Percentiles rank a stretch among this genome's conserved stretches.
These are phyloP conservation scores for Wiebesia pumilae DNA, from an alignment of 1,140 invertebrate species.

Conservation along the genomic window DNA sequence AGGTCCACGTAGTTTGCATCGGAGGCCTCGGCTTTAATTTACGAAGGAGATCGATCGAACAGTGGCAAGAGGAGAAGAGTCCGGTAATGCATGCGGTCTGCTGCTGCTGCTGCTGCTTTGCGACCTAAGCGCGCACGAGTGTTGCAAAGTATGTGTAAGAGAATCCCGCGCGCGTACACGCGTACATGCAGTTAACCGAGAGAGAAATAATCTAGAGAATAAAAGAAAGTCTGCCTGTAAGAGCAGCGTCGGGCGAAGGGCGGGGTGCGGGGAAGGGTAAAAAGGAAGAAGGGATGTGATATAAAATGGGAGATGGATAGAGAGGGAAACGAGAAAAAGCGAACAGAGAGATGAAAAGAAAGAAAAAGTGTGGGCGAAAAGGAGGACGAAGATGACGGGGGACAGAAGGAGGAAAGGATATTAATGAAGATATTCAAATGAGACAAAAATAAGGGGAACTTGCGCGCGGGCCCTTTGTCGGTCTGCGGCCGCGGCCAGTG, in stretches of 20 bases:
- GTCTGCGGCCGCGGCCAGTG: constrained; percentile 59
- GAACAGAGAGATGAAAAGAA: background rate
- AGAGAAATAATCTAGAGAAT: background rate
- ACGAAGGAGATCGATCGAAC: constrained; percentile 65
- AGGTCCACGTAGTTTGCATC: constrained; percentile 24
- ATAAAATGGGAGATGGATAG: background rate
- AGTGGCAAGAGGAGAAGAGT: constrained; percentile 60
- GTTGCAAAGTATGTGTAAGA: background rate
- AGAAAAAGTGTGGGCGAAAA: constrained; percentile 3
- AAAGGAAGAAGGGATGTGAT: background rate
- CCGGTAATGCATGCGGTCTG: constrained; percentile 62
- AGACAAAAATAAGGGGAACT: constrained; percentile 63
- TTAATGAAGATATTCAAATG: constrained; percentile 73
- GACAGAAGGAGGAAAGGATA: constrained; percentile 59
- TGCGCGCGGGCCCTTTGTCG: constrained; percentile 60
- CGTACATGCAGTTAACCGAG: background rate
- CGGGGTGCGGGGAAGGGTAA: background rate
- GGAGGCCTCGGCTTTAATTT: constrained; percentile 55
- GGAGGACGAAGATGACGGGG: constrained; percentile 35
- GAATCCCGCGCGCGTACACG: background rate
- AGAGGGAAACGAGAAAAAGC: background rate
- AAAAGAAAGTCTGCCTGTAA: background rate
- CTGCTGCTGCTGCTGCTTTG: constrained; percentile 35
- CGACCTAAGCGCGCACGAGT: background rate
- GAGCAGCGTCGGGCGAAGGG: background rate